Evolutionary conservation across 1,140 invertebrate genomes (phyloP), one percentile per base, ranked within the genome.

Genomic region (Drosophila mauritiana): DNA sequence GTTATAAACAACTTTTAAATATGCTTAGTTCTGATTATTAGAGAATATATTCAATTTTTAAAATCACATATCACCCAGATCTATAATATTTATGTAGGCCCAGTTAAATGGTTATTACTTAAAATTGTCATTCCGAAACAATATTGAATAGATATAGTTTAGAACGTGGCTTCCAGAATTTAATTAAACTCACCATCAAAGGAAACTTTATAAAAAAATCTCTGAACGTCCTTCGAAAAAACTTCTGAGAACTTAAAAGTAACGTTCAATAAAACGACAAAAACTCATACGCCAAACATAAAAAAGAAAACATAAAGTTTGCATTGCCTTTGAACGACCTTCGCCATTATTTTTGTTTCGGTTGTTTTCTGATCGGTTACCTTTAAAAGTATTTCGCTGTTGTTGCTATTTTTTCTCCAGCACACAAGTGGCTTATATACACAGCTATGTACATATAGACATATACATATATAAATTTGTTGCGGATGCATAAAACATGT

Each of bases 401-500:
- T 81, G 68, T 70, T 69, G 55, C 63, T 57, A 20, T 67, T 56
- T 62, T 79, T 80, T 68, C 55, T 46, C 69, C 48, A 63, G 49
- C 65, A 27, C 20, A 51, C 37, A 49, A 45, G 34, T 51, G 8
- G 20, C 22, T n/a, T 34, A 37, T 64, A 55, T 59, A 46, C 61
- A 39, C 64, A 53, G 80, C 61, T 31, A 31, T 31, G 27, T 31
- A 27, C 25, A 27, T 27, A 31, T 31, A 7, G 7, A 31, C 8
- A 31, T 31, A 31, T 31, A 31, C 31, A 31, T 31, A 46, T 68
- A 70, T 69, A 70, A 45, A 70, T 78, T 74, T 83, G 80, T 62
- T 85, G 78, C 55, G 84, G 80, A 88, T 88, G 83, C 83, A 88
- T 88, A 88, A 88, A 88, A 88, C 84, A 88, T 88, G 83, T 89